Evolutionary conservation across 2,797 vertebrate genomes (phyloP), one percentile per base, ranked within the genome.

Genomic region (Semaprochilodus insignis): DNA sequence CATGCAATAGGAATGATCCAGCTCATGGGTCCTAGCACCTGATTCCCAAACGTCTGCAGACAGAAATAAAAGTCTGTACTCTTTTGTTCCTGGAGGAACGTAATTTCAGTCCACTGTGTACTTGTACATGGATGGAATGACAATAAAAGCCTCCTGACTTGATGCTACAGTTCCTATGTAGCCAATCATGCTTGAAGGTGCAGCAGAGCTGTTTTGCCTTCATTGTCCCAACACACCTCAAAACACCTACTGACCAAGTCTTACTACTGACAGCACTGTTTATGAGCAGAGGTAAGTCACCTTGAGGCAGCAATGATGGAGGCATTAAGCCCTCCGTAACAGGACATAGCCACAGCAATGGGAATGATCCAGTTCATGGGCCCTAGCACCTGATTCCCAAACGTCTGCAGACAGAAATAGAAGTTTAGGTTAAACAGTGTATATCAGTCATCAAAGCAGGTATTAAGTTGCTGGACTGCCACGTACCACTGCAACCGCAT

Each of bases 271-370:
- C 4, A 44, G 10, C 44, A 48, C 11, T 48, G 44, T 48, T 48
- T 48, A 11, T 13, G 1, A 31, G 4, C 16, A 16, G 36, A 6
- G n/a, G 0, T 7, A 15, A 23, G n/a, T 85, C 91, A 96, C 95
- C 95, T 94, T 55, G 96, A 96, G 80, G 95, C 94, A 73, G 95
- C 90, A 40, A 97, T 97, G 89, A 96, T 89, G 1, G 96, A 97
- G 31, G 95, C 96, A 15, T 97, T 97, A 69, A 96, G 93, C 84
- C 95, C 96, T 57, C 96, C 96, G 1, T 96, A 97, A 90, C 95
- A 97, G 86, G 96, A 97, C 94, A 96, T 96, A 55, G 95, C 95
- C 81, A 97, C 95, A 6, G 93, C 93, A 76, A 96, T 89, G 31
- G 95, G 95, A 83, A 97, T 93, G 90, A 97, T 93, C 95, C 95